These are phyloP conservation scores for Punctoribates punctum DNA, from an alignment of 2,888 invertebrate genomes.

Conservation along the genomic window DNA sequence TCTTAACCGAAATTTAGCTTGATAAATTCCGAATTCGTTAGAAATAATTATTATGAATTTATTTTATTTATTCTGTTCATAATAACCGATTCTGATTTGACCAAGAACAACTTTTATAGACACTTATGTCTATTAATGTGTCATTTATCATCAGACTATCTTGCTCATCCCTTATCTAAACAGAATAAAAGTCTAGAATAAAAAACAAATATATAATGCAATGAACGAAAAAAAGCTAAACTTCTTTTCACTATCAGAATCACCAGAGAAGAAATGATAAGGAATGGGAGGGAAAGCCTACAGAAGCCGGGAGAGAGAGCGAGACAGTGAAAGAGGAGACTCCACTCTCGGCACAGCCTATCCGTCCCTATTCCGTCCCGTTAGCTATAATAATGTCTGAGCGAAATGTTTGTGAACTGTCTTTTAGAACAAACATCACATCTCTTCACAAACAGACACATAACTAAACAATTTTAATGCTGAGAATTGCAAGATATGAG, in stretches of 20 bases:
- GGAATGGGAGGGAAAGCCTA: neutral
- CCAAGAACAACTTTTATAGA: too few species aligned
- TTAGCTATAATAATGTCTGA: slow-evolving; percentile 12
- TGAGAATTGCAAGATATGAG: neutral
- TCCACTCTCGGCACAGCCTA: too few species aligned
- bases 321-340: neutral
- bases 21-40: too few species aligned
- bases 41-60: too few species aligned
- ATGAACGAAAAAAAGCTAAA: neutral
- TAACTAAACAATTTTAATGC: slow-evolving; percentile 20
- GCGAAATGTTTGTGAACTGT: neutral
- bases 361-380: neutral
- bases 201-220: neutral
- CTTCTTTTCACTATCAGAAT: neutral
- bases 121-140: too few species aligned
- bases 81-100: too few species aligned
- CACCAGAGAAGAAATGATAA: neutral
- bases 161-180: neutral
- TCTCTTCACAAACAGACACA: slow-evolving; percentile 9
- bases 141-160: neutral
- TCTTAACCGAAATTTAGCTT: too few species aligned
- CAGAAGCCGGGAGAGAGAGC: neutral
- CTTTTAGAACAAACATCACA: neutral
- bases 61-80: too few species aligned
- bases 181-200: neutral